Evolutionary conservation across 2,888 invertebrate species (phyloP).

Genomic region (Hartigia nigra): DNA sequence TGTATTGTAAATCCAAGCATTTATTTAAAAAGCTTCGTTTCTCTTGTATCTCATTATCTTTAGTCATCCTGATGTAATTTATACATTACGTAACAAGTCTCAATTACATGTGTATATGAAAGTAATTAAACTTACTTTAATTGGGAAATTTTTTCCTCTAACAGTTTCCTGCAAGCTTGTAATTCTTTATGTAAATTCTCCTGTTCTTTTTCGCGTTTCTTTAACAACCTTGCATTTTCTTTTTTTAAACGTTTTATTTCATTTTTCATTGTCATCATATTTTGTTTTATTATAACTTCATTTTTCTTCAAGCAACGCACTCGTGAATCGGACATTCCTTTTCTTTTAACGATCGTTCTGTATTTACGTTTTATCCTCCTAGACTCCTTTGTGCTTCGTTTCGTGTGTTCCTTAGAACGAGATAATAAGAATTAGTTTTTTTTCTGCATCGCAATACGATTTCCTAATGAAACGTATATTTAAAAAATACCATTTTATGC

Average conservation of each 20-base stretch:
- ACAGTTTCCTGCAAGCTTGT: neutral
- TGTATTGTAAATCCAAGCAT: slow-evolving; percentile 18
- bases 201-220: neutral
- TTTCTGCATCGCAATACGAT: neutral
- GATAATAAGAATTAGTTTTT: neutral
- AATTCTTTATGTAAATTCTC: neutral
- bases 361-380: neutral
- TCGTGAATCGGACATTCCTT: neutral
- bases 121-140: neutral
- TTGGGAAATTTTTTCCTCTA: neutral
- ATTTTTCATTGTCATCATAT: neutral
- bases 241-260: neutral
- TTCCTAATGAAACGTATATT: neutral
- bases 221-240: neutral
- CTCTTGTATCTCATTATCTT: neutral
- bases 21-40: slow-evolving; percentile 20
- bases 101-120: neutral
- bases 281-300: neutral
- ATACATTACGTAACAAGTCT: neutral
- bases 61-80: neutral
- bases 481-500: neutral
- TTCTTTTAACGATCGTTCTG: neutral
- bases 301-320: neutral
- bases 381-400: neutral
- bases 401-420: neutral